Evolutionary conservation across 2,113 vertebrate species (phyloP).

Genomic region (Macquaria ambigua): DNA sequence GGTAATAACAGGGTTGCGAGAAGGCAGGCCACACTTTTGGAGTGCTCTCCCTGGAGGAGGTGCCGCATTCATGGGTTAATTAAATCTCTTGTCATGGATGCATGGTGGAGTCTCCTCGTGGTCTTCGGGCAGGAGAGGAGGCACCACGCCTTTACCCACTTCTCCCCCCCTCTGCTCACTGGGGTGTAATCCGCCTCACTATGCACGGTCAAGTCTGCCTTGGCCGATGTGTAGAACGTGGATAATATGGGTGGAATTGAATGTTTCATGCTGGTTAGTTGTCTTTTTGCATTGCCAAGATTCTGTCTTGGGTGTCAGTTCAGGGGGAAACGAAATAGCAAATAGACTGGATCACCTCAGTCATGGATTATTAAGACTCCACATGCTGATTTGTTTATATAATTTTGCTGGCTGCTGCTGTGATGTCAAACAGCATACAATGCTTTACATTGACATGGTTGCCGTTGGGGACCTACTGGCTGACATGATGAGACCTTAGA

Average conservation of each 20-base stretch:
- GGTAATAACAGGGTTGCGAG: constrained; percentile 58
- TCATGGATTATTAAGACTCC: constrained; percentile 24
- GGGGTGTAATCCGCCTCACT: not conserved
- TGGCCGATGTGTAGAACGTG: not conserved
- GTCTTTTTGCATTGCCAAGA: not conserved
- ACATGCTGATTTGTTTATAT: constrained; percentile 14
- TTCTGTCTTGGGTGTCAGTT: not conserved
- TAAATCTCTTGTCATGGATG: constrained; percentile 57
- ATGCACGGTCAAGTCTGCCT: constrained; percentile 7
- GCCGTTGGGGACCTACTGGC: not conserved
- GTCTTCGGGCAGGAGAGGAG: not conserved
- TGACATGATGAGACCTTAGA: constrained; percentile 13
- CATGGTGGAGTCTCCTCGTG: not conserved
- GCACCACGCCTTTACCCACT: not conserved
- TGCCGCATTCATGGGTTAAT: constrained; percentile 54
- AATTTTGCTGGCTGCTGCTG: not conserved
- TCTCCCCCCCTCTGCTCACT: not conserved
- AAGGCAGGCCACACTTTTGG: constrained; percentile 37
- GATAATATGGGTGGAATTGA: not conserved
- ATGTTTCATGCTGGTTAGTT: constrained; percentile 3
- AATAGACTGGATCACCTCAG: not conserved
- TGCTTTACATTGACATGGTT: not conserved
- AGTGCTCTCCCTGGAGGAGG: constrained; percentile 32
- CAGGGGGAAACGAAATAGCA: not conserved
- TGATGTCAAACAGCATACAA: not conserved